A percentile compares a stretch with the other conserved stretches of the same genome.
phyloP scores from a whole-genome alignment of 1,140 invertebrate genomes.

The Cyclargus thomasi region DNA sequence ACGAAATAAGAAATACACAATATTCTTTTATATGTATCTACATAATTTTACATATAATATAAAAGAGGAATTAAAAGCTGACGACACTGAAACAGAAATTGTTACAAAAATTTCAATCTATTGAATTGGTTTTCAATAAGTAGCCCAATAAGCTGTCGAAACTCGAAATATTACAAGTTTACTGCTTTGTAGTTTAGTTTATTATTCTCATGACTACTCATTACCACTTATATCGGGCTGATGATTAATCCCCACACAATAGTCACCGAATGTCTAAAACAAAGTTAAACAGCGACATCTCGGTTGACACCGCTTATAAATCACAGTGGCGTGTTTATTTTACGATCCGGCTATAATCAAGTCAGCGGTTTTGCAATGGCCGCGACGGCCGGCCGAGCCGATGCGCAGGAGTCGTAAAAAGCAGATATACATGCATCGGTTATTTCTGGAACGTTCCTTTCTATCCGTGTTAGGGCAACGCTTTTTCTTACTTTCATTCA shows the following conservation, averaged over 20 bases:
- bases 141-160: no score
- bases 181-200: background rate
- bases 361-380: constrained; percentile 61
- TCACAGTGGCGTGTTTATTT: constrained; percentile 63
- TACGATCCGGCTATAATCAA: constrained; percentile 65
- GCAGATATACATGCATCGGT: constrained; percentile 56
- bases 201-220: background rate
- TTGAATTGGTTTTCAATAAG: no score
- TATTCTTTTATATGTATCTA: no score
- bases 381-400: constrained; percentile 34
- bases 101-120: no score
- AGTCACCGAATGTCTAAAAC: constrained; percentile 22
- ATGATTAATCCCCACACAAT: constrained; percentile 7
- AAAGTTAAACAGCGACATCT: constrained; percentile 44
- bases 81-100: no score
- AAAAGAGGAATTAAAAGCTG: no score
- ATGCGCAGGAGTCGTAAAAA: constrained; percentile 53
- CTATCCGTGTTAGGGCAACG: constrained; percentile 27
- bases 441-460: constrained; percentile 54
- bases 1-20: no score
- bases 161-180: no score
- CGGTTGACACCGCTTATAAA: constrained; percentile 59
- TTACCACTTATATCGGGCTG: background rate
- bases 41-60: no score
- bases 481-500: constrained; percentile 16